Percentiles rank a stretch among this genome's conserved stretches.
These are phyloP conservation scores for Zapornia atra DNA, from an alignment of 2,113 vertebrate species.

Conservation along the genomic window DNA sequence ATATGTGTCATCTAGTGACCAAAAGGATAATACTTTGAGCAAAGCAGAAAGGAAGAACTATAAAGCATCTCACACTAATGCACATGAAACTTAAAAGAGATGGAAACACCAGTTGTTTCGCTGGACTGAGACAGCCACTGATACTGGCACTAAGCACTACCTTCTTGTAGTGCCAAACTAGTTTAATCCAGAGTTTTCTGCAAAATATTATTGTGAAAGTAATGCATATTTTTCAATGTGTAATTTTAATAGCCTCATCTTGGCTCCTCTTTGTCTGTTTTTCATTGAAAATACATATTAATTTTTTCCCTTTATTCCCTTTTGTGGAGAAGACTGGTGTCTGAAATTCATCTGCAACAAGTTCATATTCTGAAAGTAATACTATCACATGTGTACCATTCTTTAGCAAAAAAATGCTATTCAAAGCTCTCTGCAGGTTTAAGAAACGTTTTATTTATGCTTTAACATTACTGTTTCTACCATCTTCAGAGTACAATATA, in stretches of 20 bases:
- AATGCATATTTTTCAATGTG: slow-evolving; percentile 22
- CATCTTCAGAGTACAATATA: background rate
- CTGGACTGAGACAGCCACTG: background rate
- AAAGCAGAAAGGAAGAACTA: background rate
- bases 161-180: background rate
- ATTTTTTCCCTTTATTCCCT: background rate
- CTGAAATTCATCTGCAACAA: background rate
- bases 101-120: background rate
- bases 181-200: background rate
- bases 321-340: background rate
- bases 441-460: slow-evolving; percentile 25
- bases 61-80: background rate
- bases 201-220: background rate
- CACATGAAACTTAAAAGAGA: background rate
- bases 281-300: background rate
- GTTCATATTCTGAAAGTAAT: slow-evolving; percentile 22
- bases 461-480: background rate
- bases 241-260: background rate
- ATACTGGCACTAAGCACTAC: background rate
- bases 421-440: background rate
- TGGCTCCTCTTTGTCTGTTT: background rate
- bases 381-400: background rate
- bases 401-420: background rate
- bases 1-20: background rate
- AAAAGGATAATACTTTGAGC: background rate